Evolutionary conservation across 1,140 invertebrate genomes (phyloP).

Genomic region (Nephotettix cincticeps): DNA sequence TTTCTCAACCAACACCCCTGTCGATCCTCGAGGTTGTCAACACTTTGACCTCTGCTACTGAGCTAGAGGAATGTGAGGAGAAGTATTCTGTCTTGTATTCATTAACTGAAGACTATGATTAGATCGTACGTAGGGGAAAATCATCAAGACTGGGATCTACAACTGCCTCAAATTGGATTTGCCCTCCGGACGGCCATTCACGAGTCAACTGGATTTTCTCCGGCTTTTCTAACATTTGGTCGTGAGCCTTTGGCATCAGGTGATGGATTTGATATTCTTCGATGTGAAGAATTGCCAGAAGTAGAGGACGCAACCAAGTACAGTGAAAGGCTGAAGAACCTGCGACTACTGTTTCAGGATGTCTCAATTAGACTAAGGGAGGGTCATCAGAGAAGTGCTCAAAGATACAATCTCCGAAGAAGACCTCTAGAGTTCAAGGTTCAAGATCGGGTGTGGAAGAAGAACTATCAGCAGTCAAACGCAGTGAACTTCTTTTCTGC

Average conservation of each 20-base stretch:
- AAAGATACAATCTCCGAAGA: not conserved
- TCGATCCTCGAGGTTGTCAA: too few relatives aligned
- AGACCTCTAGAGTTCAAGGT: not conserved
- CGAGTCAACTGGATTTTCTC: not conserved
- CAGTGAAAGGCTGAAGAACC: not conserved
- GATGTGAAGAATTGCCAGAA: too few relatives aligned
- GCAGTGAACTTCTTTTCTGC: not conserved
- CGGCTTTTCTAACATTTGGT: not conserved
- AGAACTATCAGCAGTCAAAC: not conserved
- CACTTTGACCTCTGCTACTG: too few relatives aligned
- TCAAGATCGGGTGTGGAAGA: not conserved
- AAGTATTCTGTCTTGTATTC: too few relatives aligned
- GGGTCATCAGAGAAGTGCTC: not conserved
- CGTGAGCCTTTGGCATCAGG: not conserved
- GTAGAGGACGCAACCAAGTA: too few relatives aligned
- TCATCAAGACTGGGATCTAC: not conserved
- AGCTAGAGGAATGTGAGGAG: too few relatives aligned
- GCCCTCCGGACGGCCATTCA: not conserved
- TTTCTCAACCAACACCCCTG: too few relatives aligned
- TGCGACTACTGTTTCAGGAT: not conserved
- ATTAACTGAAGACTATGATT: too few relatives aligned
- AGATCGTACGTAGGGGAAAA: not conserved
- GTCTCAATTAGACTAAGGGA: not conserved
- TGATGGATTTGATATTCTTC: not conserved
- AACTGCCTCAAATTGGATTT: not conserved